Conservation (phyloP, 2,113 vertebrate genomes). For the Microtus montanus region DNA sequence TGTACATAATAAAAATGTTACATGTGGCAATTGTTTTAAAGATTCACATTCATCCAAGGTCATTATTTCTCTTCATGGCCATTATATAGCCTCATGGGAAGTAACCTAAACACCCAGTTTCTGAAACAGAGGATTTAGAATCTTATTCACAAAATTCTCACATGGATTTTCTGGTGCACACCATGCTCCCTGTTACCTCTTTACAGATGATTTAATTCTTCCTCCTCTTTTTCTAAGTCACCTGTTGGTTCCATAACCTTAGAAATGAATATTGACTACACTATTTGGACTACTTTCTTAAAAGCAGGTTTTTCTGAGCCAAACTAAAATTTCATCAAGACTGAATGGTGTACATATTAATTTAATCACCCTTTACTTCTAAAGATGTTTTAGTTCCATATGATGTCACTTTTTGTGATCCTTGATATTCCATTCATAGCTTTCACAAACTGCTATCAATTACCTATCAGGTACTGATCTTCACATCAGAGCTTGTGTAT, state of each 20-base stretch:
- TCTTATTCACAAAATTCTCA: not conserved
- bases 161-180: not conserved
- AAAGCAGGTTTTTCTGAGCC: not conserved
- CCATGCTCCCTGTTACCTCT: not conserved
- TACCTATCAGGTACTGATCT: not conserved
- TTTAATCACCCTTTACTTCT: not conserved
- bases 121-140: slow-evolving; percentile 8
- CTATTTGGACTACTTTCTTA: not conserved
- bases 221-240: not conserved
- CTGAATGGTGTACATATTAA: not conserved
- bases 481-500: not conserved
- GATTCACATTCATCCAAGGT: not conserved
- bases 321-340: not conserved
- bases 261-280: not conserved
- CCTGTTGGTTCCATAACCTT: not conserved
- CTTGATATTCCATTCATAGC: not conserved
- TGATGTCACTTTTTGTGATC: not conserved
- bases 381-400: not conserved
- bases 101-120: not conserved
- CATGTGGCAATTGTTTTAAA: not conserved
- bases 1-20: not conserved
- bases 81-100: not conserved
- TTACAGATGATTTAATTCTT: not conserved
- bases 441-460: not conserved
- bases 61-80: fast-evolving